These are phyloP conservation scores for Halocaridina rubra DNA, from an alignment of 2,888 invertebrate genomes.

Conservation along the genomic window DNA sequence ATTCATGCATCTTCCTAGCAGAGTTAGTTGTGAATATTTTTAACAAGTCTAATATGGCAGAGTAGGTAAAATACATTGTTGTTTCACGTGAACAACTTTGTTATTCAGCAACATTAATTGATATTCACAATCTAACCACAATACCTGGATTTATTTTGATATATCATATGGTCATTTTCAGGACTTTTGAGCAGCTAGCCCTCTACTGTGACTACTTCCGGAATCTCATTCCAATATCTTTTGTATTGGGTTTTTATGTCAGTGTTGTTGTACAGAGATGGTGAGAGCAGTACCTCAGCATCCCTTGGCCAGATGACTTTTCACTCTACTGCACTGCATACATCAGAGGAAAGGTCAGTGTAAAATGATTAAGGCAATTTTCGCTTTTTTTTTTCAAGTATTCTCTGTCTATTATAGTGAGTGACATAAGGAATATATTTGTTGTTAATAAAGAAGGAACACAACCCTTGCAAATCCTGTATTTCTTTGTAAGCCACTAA, in stretches of 20 bases:
- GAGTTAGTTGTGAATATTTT: background rate
- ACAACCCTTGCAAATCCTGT: no score
- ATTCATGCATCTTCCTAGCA: background rate
- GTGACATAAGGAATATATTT: background rate
- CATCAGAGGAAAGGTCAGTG: slow-evolving; percentile 32
- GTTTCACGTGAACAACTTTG: background rate
- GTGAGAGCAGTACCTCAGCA: slow-evolving; percentile 42
- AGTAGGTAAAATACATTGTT: background rate
- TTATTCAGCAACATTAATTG: background rate
- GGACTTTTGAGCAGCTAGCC: slow-evolving; percentile 45
- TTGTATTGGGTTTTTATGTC: slow-evolving; percentile 48
- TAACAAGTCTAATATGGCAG: background rate
- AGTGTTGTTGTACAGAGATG: slow-evolving; percentile 37
- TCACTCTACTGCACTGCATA: slow-evolving; percentile 27
- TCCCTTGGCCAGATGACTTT: slow-evolving; percentile 43
- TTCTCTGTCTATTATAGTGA: background rate
- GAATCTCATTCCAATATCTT: slow-evolving; percentile 43
- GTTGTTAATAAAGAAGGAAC: no score
- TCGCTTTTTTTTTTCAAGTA: background rate
- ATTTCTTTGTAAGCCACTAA: no score
- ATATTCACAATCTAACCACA: no score
- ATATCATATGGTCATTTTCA: no score
- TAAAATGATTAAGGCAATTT: background rate
- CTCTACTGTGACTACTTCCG: slow-evolving; percentile 51
- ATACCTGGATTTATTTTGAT: no score